Conservation (phyloP, 1,140 invertebrate genomes). For the Amyelois transitella region DNA sequence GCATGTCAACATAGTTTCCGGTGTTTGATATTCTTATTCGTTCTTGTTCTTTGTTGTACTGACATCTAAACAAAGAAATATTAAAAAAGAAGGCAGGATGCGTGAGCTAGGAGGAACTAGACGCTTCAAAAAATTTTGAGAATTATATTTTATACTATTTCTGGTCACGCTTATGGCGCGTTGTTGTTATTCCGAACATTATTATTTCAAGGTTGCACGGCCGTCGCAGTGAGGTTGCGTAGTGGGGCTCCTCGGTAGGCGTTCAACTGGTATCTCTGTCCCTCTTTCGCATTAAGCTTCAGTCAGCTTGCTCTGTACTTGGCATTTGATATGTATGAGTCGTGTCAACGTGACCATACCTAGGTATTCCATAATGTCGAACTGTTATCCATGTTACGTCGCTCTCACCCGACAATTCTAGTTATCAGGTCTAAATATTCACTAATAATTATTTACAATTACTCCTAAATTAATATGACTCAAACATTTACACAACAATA, state of each 20-base stretch:
- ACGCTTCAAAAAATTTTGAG: slow-evolving; percentile 48
- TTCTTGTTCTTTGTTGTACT: slow-evolving; percentile 11
- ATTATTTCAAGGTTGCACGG: slow-evolving; percentile 73
- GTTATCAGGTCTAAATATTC: neutral
- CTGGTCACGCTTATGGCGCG: slow-evolving; percentile 67
- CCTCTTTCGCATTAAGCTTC: slow-evolving; percentile 59
- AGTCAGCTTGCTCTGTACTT: slow-evolving; percentile 52
- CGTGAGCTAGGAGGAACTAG: slow-evolving; percentile 26
- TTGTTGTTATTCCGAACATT: slow-evolving; percentile 72
- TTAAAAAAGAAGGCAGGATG: slow-evolving; percentile 25
- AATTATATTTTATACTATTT: slow-evolving; percentile 62
- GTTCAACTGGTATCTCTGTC: slow-evolving; percentile 62
- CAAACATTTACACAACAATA: slow-evolving; percentile 32
- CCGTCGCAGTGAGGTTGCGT: slow-evolving; percentile 69
- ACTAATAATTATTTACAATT: neutral
- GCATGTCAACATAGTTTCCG: slow-evolving; percentile 7
- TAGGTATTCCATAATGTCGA: slow-evolving; percentile 34
- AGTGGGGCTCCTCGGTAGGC: slow-evolving; percentile 71
- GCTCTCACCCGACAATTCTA: neutral
- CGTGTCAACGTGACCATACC: slow-evolving; percentile 43
- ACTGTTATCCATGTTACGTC: neutral
- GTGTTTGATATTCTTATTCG: slow-evolving; percentile 7
- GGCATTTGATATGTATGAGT: slow-evolving; percentile 58
- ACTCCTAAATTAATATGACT: slow-evolving; percentile 24
- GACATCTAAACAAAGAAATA: slow-evolving; percentile 11